Conservation (phyloP, 2,797 vertebrate genomes). For the Leucoraja ocellata region DNA sequence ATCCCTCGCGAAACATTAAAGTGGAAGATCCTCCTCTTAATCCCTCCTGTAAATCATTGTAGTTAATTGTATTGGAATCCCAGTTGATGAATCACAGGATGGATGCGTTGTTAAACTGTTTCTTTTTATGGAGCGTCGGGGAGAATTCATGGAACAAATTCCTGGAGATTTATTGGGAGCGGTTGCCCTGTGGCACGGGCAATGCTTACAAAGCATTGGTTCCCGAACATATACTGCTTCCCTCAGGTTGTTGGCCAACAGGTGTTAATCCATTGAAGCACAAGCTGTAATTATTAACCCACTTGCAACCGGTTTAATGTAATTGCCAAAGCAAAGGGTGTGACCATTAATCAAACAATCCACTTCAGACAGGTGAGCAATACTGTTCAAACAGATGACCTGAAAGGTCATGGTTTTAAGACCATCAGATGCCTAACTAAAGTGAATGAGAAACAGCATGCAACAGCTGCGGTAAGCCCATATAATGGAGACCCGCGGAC, state of each 20-base stretch:
- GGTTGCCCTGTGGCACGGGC: neutral
- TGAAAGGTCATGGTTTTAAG: neutral
- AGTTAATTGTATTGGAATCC: neutral
- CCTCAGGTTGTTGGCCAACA: conserved; percentile 19
- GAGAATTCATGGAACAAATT: neutral
- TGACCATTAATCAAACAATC: neutral
- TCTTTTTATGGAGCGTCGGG: neutral
- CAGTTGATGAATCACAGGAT: neutral
- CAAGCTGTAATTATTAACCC: conserved; percentile 20
- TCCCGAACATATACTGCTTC: neutral
- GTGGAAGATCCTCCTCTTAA: neutral
- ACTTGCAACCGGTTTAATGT: neutral
- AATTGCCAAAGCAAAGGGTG: neutral
- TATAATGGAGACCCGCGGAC: no score
- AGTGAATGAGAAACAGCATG: neutral
- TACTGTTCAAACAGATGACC: neutral
- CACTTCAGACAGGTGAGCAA: neutral
- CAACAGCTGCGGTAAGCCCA: no score
- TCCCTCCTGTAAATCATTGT: neutral
- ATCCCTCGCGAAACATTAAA: neutral
- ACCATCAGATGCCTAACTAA: neutral
- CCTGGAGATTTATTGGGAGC: neutral
- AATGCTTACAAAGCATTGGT: neutral
- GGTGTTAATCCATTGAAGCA: conserved; percentile 21
- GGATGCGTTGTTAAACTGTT: neutral